Conservation (phyloP, 1,140 invertebrate species). For the Drosophila pachea region DNA sequence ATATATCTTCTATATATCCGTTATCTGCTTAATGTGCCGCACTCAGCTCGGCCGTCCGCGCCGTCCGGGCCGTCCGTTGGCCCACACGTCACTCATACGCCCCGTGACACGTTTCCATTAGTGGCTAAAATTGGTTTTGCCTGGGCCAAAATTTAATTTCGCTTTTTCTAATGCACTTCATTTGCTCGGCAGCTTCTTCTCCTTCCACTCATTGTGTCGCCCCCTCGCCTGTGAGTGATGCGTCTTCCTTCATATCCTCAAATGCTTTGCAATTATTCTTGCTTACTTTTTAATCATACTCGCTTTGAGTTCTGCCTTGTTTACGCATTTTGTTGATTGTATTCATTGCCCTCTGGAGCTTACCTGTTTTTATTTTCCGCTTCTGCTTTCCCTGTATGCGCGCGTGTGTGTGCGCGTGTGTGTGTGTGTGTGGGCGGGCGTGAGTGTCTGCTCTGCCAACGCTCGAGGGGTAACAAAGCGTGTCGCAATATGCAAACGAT, state of each 20-base stretch:
- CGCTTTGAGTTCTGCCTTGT: constrained; percentile 42
- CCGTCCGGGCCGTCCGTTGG: no score
- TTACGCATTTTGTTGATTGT: constrained; percentile 69
- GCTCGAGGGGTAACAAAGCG: constrained; percentile 34
- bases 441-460: background rate
- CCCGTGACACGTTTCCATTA: constrained; percentile 43
- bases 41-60: constrained; percentile 54
- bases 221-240: background rate
- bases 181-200: constrained; percentile 18
- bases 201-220: no score
- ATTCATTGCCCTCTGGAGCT: constrained; percentile 61
- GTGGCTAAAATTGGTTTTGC: constrained; percentile 35
- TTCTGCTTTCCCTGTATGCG: background rate
- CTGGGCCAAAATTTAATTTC: constrained; percentile 41
- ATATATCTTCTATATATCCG: constrained; percentile 35
- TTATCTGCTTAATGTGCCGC: constrained; percentile 68
- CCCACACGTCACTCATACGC: background rate
- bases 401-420: background rate
- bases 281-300: constrained; percentile 38
- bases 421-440: constrained; percentile 1
- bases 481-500: constrained; percentile 40
- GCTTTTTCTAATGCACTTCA: constrained; percentile 37
- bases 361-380: constrained; percentile 24
- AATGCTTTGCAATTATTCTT: constrained; percentile 56
- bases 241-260: constrained; percentile 7